These are phyloP conservation scores for Exocentrus adspersus DNA, from an alignment of 2,888 invertebrate genomes.

Conservation along the genomic window DNA sequence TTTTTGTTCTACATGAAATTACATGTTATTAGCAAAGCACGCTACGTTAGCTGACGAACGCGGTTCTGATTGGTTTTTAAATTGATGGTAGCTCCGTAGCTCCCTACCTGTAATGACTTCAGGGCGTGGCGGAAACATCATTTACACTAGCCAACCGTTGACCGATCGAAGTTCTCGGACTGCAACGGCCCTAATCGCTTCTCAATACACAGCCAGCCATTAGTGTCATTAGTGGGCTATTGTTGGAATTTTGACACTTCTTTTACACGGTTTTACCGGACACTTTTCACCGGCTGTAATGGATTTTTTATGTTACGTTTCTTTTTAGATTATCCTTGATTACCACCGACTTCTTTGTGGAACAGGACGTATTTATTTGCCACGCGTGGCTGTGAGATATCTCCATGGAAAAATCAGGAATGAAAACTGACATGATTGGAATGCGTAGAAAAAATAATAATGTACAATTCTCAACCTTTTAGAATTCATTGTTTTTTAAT, in stretches of 20 bases:
- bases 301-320: constrained; percentile 44
- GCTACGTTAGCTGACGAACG: constrained; percentile 59
- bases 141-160: constrained; percentile 64
- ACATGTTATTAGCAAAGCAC: constrained; percentile 58
- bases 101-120: constrained; percentile 63
- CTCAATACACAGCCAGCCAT: constrained; percentile 60
- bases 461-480: too few species aligned
- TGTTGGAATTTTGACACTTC: constrained; percentile 55
- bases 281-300: constrained; percentile 38
- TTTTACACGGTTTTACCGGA: constrained; percentile 45
- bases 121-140: constrained; percentile 63
- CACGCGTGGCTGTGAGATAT: too few species aligned
- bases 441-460: too few species aligned
- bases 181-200: constrained; percentile 59
- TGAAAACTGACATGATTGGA: too few species aligned
- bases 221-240: constrained; percentile 55
- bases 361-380: background rate
- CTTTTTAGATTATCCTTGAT: constrained; percentile 18
- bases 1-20: constrained; percentile 60
- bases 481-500: too few species aligned
- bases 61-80: constrained; percentile 63
- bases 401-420: too few species aligned
- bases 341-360: constrained; percentile 3
- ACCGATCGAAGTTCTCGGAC: constrained; percentile 54
- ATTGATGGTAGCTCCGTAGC: constrained; percentile 63